Conservation (phyloP, 2,113 vertebrate species). For the Semicossyphus pulcher region DNA sequence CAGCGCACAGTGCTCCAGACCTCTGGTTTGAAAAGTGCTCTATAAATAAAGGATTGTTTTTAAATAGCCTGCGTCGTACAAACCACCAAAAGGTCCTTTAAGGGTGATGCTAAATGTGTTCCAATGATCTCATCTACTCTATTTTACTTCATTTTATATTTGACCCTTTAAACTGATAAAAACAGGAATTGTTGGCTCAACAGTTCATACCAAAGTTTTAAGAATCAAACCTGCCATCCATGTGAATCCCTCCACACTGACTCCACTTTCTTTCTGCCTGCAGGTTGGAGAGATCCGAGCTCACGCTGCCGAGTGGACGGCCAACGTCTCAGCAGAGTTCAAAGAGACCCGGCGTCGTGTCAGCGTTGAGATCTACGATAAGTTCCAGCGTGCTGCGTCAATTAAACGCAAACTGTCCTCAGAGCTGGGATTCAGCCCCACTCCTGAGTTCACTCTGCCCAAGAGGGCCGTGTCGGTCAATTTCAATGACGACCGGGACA, state of each 20-base stretch:
- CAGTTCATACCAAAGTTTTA: neutral
- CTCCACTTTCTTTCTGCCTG: neutral
- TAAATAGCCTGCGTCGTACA: neutral
- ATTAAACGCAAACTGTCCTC: slow-evolving; percentile 96
- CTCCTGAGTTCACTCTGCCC: slow-evolving; percentile 88
- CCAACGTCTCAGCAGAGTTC: slow-evolving; percentile 96
- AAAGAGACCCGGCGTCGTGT: slow-evolving; percentile 95
- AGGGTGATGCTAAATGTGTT: too few species aligned
- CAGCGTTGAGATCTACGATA: slow-evolving; percentile 97
- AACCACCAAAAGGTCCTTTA: neutral
- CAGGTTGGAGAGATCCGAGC: slow-evolving; percentile 97
- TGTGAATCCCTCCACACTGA: neutral
- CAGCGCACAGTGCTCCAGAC: neutral
- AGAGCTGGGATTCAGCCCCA: slow-evolving; percentile 87
- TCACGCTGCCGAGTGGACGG: slow-evolving; percentile 97
- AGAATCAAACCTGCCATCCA: neutral
- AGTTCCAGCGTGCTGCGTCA: slow-evolving; percentile 95
- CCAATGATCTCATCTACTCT: neutral
- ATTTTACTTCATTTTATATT: neutral
- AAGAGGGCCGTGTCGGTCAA: slow-evolving; percentile 90
- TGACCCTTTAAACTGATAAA: neutral
- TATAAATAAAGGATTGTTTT: too few species aligned
- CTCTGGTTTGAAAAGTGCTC: neutral
- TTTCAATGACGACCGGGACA: slow-evolving; percentile 76
- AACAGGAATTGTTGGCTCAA: neutral